Base-by-base conservation (phyloP, 2,888 invertebrate genomes). In the Antheraea yamamai region DNA sequence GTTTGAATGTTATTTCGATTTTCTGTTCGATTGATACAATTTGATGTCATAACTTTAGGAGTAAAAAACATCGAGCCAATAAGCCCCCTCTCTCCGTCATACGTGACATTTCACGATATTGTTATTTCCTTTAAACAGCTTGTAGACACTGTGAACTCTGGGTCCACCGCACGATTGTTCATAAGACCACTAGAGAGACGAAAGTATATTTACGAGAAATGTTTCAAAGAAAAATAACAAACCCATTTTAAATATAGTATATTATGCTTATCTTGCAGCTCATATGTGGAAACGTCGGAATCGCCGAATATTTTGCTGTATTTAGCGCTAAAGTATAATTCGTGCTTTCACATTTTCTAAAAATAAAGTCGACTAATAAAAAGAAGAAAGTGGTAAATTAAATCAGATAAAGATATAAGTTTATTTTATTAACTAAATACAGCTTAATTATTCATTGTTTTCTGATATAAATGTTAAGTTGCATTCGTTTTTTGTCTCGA, bases 101-200 rank as follows among this genome's bases (percentile, higher is more conserved):
- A 35, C 68, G 35, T 70, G 68, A 70, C 68, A 70, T 70, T 70
- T 70, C 68, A 70, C 68, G 68, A 23, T 35, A 39, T 70, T 70
- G 68, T 70, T 70, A 70, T 70, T 70, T 70, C 39, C 68, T 70
- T 70, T 26, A 4, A 70, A 70, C 39, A 35, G 39, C 68, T 16
- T n/a, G 35, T 35, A 35, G 39, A 6, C 68, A 39, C 39, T 39
- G 68, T 68, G 68, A 70, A 70, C 68, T 70, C 20, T 70, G 35
- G 64, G 68, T 35, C 14, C 35, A 68, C 2, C 18, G 20, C 20
- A 23, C 68, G 68, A 70, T 70, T 39, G 18, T 70, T 39, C 18
- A 68, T 35, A 35, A 18, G 18, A 68, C 35, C 35, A 35, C 18
- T 35, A 68, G 16, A 68, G 2, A 0, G 23, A 23, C 23, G 10